phyloP scores from a whole-genome alignment of 2,797 vertebrate genomes.

The Arrhamphus sclerolepis region DNA sequence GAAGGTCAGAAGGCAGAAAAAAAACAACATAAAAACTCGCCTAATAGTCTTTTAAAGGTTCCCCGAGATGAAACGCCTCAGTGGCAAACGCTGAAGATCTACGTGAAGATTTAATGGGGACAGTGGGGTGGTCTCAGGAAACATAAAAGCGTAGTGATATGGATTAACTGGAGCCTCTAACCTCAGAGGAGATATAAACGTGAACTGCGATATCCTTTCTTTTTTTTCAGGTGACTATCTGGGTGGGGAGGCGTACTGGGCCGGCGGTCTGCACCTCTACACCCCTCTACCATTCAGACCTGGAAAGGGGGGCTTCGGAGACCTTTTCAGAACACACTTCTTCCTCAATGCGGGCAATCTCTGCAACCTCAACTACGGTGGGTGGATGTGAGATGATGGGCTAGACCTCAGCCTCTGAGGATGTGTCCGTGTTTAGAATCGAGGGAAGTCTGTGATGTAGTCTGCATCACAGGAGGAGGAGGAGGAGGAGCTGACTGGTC shows the following conservation, averaged over 20 bases:
- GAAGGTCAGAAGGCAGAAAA: too few relatives aligned
- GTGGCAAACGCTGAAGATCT: too few relatives aligned
- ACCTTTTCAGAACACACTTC: slow-evolving; percentile 95
- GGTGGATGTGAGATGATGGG: slow-evolving; percentile 13
- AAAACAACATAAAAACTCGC: too few relatives aligned
- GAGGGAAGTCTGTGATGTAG: neutral
- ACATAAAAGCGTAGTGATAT: too few relatives aligned
- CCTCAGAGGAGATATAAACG: neutral
- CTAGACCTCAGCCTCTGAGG: neutral
- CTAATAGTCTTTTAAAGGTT: too few relatives aligned
- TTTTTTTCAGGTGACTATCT: slow-evolving; percentile 90
- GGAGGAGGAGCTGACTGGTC: too few relatives aligned
- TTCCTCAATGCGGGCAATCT: slow-evolving; percentile 98
- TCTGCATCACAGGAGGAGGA: too few relatives aligned
- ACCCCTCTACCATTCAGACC: slow-evolving; percentile 95
- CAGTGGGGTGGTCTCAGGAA: too few relatives aligned
- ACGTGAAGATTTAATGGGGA: too few relatives aligned
- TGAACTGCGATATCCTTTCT: neutral
- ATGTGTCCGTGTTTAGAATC: too few relatives aligned
- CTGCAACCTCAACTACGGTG: slow-evolving; percentile 96
- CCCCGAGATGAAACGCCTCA: too few relatives aligned
- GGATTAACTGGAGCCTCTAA: too few relatives aligned
- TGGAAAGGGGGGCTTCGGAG: slow-evolving; percentile 91
- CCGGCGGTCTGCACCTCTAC: slow-evolving; percentile 92
- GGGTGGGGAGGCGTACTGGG: slow-evolving; percentile 95